Evolutionary conservation across 2,888 invertebrate genomes (phyloP), one percentile per base, ranked within the genome.

Genomic region (Pseudococcus viburni): DNA sequence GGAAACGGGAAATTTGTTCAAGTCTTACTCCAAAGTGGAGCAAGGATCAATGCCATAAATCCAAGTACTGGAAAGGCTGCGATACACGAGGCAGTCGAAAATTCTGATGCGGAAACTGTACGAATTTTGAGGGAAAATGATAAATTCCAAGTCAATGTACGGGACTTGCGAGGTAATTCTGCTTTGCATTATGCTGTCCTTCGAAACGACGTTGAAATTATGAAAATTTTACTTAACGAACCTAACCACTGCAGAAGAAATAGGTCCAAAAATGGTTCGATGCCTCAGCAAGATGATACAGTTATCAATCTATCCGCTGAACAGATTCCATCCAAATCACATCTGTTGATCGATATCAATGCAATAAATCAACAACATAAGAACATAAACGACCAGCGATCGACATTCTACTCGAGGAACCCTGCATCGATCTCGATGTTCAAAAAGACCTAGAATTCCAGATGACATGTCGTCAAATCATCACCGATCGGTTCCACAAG

Each of bases 71-170:
- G 93, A 22, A 93, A 93, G 89, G 94, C 94, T n/a, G 94, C 95
- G 0, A 92, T 95, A 89, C 95, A 95, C 91, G 94, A 94, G 89
- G 94, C 94, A 5, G 93, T 94, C 0, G 93, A 94, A 90, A 92
- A 92, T 84, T 93, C 93, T 33, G 93, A 93, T 89, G 91, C 92
- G 5, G 92, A 92, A 68, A 93, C 93, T 12, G 90, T 94, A 80
- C 91, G 92, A 89, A 91, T 91, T 0, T 91, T 94, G n/a, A 39
- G 92, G 22, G 80, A 73, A 15, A 55, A 88, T 51, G 39, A 55
- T 1, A 91, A 92, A 89, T 93, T 93, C 84, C 92, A 94, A 89
- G 92, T 93, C 0, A 93, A 94, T 90, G 91, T 92, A n/a, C 92
- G 92, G 90, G 93, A 92, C 89, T 89, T 92, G 89, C 92, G 92